phyloP scores from a whole-genome alignment of 1,140 invertebrate species.

The Sinella curviseta region DNA sequence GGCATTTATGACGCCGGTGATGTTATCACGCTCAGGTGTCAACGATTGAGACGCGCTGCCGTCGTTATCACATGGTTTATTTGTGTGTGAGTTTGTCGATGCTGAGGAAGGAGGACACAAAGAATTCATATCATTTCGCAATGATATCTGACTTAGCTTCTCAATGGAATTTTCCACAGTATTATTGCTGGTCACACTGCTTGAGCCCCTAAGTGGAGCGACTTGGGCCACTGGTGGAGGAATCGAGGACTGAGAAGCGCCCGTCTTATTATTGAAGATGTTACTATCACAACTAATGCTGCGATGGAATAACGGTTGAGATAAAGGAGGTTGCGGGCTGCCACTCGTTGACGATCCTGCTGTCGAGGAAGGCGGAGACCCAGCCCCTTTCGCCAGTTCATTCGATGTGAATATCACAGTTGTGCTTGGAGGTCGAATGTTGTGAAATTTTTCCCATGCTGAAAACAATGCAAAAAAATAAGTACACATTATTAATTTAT shows the following conservation, averaged over 20 bases:
- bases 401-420: slow-evolving; percentile 55
- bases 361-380: slow-evolving; percentile 9
- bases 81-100: not conserved
- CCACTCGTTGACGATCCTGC: not conserved
- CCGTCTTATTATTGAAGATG: slow-evolving; percentile 49
- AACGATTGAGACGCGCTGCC: not conserved
- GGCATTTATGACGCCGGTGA: not conserved
- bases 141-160: not conserved
- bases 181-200: not conserved
- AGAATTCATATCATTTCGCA: slow-evolving; percentile 5
- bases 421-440: slow-evolving; percentile 52
- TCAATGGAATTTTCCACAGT: not conserved
- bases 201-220: slow-evolving; percentile 41
- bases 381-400: slow-evolving; percentile 49
- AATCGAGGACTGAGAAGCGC: slow-evolving; percentile 41
- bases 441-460: slow-evolving; percentile 54
- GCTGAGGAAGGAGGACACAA: not conserved
- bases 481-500: not conserved
- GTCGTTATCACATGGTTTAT: slow-evolving; percentile 2
- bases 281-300: slow-evolving; percentile 46
- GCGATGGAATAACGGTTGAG: slow-evolving; percentile 43
- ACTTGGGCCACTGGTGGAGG: slow-evolving; percentile 49
- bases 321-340: not conserved
- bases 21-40: not conserved
- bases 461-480: slow-evolving; percentile 29